phyloP scores from a whole-genome alignment of 2,113 vertebrate genomes.

The Campylorhamphus procurvoides region DNA sequence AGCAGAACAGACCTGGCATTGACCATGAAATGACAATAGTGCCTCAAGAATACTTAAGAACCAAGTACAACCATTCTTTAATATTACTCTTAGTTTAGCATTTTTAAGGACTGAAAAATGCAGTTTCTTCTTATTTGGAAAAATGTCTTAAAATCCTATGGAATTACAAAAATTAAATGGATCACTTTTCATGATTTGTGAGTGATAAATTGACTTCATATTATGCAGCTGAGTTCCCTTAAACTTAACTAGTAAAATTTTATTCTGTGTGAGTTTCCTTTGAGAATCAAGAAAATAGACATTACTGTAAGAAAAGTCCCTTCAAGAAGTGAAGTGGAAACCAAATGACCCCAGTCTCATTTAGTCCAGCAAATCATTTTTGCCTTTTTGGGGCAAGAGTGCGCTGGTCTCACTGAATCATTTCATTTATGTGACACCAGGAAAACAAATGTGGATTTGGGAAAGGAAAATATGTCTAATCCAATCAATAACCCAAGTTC shows the following conservation, averaged over 20 bases:
- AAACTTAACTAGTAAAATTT: neutral
- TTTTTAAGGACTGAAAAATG: neutral
- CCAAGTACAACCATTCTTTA: neutral
- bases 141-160: neutral
- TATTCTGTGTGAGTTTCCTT: neutral
- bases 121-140: neutral
- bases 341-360: neutral
- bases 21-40: neutral
- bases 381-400: neutral
- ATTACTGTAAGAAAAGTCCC: neutral
- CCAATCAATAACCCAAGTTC: neutral
- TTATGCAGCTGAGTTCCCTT: neutral
- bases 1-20: neutral
- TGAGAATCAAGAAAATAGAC: neutral
- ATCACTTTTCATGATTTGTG: neutral
- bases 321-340: neutral
- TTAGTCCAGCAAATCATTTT: neutral
- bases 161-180: neutral
- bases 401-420: neutral
- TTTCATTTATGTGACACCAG: neutral
- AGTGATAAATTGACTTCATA: neutral
- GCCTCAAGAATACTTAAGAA: conserved; percentile 8
- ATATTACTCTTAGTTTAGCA: neutral
- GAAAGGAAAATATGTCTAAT: neutral
- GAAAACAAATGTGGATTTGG: neutral